Evolutionary conservation across 2,113 vertebrate genomes (phyloP).

Genomic region (Rutilus rutilus): DNA sequence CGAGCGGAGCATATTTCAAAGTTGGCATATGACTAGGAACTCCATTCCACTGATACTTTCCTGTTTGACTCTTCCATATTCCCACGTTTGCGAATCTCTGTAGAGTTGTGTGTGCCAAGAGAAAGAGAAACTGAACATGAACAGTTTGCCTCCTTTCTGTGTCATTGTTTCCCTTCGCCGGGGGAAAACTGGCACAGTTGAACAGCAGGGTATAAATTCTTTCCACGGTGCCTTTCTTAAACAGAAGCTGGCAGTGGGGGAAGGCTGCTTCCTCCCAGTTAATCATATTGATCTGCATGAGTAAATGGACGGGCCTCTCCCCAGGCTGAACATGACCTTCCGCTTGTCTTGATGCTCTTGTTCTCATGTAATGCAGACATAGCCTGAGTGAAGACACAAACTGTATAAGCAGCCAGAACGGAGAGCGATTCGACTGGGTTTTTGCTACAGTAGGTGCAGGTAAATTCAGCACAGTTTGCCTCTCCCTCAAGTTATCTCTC

Average conservation of each 20-base stretch:
- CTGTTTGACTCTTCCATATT: background rate
- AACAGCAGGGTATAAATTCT: conserved; percentile 34
- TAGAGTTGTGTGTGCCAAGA: conserved; percentile 15
- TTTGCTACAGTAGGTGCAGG: background rate
- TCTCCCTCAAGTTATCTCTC: conserved; percentile 15
- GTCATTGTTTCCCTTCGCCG: background rate
- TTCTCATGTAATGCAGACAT: conserved; percentile 7
- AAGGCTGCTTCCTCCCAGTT: conserved; percentile 20
- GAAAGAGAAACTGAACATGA: conserved; percentile 28
- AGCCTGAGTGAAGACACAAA: background rate
- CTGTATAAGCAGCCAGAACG: background rate
- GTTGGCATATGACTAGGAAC: background rate
- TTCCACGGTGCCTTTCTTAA: background rate
- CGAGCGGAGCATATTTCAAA: conserved; percentile 2
- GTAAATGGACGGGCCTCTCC: conserved; percentile 6
- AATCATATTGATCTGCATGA: conserved; percentile 43
- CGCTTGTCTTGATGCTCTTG: conserved; percentile 2
- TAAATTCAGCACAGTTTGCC: background rate
- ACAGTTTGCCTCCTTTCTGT: conserved; percentile 32
- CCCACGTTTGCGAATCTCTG: conserved; percentile 1
- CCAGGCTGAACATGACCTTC: conserved; percentile 35
- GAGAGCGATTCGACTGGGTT: background rate
- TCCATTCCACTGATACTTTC: background rate
- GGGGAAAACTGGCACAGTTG: conserved; percentile 19
- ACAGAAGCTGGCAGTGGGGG: background rate